Conservation (phyloP, 2,888 invertebrate genomes). For the Antitype chi region DNA sequence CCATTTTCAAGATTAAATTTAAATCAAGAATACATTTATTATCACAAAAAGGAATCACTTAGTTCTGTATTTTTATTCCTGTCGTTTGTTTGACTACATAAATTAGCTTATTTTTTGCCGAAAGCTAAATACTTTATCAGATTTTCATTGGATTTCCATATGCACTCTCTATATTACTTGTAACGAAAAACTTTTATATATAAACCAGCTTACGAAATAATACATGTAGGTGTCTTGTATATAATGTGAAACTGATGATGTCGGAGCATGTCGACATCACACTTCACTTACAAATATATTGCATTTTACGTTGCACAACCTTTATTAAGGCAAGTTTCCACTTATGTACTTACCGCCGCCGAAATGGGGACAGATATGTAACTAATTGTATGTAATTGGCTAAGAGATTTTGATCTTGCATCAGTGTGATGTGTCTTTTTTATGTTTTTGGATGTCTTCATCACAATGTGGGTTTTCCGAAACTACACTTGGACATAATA, state of each 20-base stretch:
- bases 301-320: conserved; percentile 70
- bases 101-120: neutral
- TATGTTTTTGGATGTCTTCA: neutral
- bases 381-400: conserved; percentile 75
- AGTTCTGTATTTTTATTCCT: neutral
- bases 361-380: conserved; percentile 73
- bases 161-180: neutral
- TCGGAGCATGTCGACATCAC: conserved; percentile 51
- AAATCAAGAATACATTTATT: neutral
- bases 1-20: neutral
- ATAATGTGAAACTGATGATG: conserved; percentile 72
- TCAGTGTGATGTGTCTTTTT: conserved; percentile 21
- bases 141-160: neutral
- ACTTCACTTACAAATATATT: conserved; percentile 66
- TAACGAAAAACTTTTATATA: neutral
- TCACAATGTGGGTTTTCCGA: neutral
- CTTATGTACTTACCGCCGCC: conserved; percentile 71
- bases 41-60: neutral
- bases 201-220: conserved; percentile 31
- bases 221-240: conserved; percentile 46
- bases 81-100: neutral
- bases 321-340: conserved; percentile 72
- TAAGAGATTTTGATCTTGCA: conserved; percentile 59
- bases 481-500: neutral
- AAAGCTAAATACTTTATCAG: neutral